Conservation (phyloP, 64 coral and sea anemone genomes). For the Pachyseris speciosa region DNA sequence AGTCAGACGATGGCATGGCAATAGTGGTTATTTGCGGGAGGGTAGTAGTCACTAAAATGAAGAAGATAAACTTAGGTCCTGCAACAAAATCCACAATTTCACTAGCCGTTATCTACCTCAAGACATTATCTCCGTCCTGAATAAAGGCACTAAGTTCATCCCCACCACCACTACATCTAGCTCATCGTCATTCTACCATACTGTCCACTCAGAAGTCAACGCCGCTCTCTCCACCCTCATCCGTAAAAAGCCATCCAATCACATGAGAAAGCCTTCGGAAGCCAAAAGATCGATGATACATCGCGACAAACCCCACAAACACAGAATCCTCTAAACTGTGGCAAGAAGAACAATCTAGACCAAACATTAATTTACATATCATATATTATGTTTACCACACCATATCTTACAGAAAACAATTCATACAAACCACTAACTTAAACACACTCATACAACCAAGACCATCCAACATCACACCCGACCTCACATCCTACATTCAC, state of each 20-base stretch:
- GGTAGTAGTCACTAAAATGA: no score
- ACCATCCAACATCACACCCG: no score
- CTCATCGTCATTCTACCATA: background rate
- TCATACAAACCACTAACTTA: no score
- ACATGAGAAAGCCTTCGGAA: background rate
- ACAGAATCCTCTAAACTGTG: background rate
- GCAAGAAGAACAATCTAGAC: background rate
- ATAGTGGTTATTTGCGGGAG: no score
- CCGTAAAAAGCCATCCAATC: background rate
- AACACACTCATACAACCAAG: no score
- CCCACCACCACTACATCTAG: background rate
- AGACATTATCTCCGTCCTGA: background rate
- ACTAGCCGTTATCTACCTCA: background rate
- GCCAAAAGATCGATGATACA: background rate
- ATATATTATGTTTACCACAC: background rate
- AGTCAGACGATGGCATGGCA: no score
- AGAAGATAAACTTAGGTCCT: background rate
- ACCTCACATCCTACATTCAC: background rate
- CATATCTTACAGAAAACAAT: background rate
- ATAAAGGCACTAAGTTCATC: background rate
- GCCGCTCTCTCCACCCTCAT: background rate
- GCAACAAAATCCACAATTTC: background rate
- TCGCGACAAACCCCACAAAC: background rate
- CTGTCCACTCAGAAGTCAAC: background rate
- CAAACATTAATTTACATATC: conserved; percentile 3